Evolutionary conservation across 2,888 invertebrate species (phyloP).

Genomic region (Lysandra coridon): DNA sequence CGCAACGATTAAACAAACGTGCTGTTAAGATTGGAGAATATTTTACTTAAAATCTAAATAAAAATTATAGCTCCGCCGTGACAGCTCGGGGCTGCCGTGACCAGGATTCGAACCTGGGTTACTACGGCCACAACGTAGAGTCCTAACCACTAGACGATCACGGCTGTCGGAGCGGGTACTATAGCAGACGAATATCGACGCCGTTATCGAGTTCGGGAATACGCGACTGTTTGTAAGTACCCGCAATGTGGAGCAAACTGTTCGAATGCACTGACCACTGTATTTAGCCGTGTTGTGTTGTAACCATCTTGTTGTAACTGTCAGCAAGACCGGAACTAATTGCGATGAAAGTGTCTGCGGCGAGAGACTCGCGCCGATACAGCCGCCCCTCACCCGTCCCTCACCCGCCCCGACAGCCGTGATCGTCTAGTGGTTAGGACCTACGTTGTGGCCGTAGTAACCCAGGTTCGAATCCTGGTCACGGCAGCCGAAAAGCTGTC

Average conservation of each 20-base stretch:
- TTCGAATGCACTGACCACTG: no score
- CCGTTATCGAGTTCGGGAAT: background rate
- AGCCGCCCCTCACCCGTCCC: slow-evolving; percentile 23
- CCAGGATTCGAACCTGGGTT: slow-evolving; percentile 89
- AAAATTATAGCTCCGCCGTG: slow-evolving; percentile 50
- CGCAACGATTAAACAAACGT: no score
- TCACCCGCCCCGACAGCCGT: slow-evolving; percentile 50
- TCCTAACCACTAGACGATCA: slow-evolving; percentile 89
- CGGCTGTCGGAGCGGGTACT: slow-evolving; percentile 45
- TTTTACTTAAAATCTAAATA: slow-evolving; percentile 2
- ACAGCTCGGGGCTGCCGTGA: slow-evolving; percentile 76
- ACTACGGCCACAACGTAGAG: slow-evolving; percentile 89
- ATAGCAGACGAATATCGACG: background rate
- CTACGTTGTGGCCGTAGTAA: slow-evolving; percentile 89
- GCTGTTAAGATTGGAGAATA: background rate
- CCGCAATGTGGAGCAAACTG: background rate
- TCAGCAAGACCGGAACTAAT: slow-evolving; percentile 11
- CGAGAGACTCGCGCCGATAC: slow-evolving; percentile 13
- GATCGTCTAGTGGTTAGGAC: slow-evolving; percentile 89
- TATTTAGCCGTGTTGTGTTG: slow-evolving; percentile 15
- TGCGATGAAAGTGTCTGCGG: slow-evolving; percentile 21
- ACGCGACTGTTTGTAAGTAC: background rate
- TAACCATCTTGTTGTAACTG: background rate
- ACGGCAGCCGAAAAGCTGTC: slow-evolving; percentile 53
- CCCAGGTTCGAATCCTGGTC: slow-evolving; percentile 87